These are phyloP conservation scores for Megaustenia siamemsis DNA, from an alignment of 2,888 invertebrate genomes.

Conservation along the genomic window DNA sequence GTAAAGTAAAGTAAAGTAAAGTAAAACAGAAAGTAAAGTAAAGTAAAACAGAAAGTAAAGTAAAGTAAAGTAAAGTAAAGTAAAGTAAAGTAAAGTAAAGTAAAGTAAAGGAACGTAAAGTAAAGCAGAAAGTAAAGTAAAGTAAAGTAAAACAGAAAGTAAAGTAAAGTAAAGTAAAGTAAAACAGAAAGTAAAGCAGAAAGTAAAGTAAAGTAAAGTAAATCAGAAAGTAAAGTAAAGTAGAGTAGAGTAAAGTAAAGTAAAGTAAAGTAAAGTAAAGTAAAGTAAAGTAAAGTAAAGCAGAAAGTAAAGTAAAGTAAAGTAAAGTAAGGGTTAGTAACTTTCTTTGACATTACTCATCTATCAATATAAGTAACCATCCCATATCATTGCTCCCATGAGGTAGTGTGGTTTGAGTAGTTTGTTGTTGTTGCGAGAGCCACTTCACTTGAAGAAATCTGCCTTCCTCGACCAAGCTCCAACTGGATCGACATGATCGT, in stretches of 20 bases:
- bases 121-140: slow-evolving; percentile 25
- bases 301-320: slow-evolving; percentile 2
- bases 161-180: slow-evolving; percentile 34
- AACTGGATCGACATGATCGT: no score
- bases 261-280: slow-evolving; percentile 6
- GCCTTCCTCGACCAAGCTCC: no score
- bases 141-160: no score
- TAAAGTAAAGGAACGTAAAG: slow-evolving; percentile 30
- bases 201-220: background rate
- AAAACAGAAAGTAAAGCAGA: slow-evolving; percentile 35
- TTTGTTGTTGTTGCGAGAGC: no score
- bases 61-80: slow-evolving; percentile 17
- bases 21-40: no score
- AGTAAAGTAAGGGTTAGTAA: slow-evolving; percentile 3
- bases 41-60: no score
- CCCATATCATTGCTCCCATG: no score
- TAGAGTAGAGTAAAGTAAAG: background rate
- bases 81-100: slow-evolving; percentile 8
- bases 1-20: no score
- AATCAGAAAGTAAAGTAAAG: background rate
- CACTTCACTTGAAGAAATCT: no score
- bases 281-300: background rate
- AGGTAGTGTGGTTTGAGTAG: no score
- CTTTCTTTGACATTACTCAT: no score
- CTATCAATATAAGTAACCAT: no score